Evolutionary conservation across 2,797 vertebrate genomes (phyloP).

Genomic region (Etheostoma perlongum): DNA sequence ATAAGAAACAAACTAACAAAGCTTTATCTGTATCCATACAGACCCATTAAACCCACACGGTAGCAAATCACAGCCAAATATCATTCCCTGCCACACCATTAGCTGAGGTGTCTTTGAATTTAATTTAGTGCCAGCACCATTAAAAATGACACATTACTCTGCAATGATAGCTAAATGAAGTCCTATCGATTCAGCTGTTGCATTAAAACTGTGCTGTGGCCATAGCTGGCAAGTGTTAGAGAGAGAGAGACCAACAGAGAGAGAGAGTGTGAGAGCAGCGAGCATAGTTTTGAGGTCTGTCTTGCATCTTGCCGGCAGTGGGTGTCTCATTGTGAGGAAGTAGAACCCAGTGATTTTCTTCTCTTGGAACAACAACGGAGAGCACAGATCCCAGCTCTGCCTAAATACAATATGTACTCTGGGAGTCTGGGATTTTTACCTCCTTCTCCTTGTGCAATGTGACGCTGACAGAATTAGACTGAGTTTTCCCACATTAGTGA

Average conservation of each 20-base stretch:
- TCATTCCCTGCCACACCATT: slow-evolving; percentile 82
- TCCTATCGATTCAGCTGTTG: slow-evolving; percentile 83
- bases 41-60: slow-evolving; percentile 68
- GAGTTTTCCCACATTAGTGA: slow-evolving; percentile 76
- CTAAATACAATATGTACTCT: slow-evolving; percentile 73
- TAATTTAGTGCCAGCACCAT: slow-evolving; percentile 83
- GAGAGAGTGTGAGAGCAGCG: slow-evolving; percentile 68
- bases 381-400: slow-evolving; percentile 66
- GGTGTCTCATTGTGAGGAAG: slow-evolving; percentile 82
- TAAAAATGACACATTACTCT: slow-evolving; percentile 86
- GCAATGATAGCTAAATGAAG: slow-evolving; percentile 85
- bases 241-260: slow-evolving; percentile 55
- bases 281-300: slow-evolving; percentile 74
- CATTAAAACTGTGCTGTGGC: slow-evolving; percentile 79
- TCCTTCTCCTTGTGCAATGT: slow-evolving; percentile 61
- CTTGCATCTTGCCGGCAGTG: slow-evolving; percentile 73
- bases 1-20: slow-evolving; percentile 65
- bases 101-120: slow-evolving; percentile 84
- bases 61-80: slow-evolving; percentile 82
- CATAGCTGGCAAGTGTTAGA: slow-evolving; percentile 66
- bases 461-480: slow-evolving; percentile 75
- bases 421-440: slow-evolving; percentile 58
- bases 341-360: slow-evolving; percentile 80
- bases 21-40: slow-evolving; percentile 63
- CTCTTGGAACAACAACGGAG: slow-evolving; percentile 80